These are phyloP conservation scores for Sceloporus tristichus DNA, from an alignment of 2,113 vertebrate species.

Conservation along the genomic window DNA sequence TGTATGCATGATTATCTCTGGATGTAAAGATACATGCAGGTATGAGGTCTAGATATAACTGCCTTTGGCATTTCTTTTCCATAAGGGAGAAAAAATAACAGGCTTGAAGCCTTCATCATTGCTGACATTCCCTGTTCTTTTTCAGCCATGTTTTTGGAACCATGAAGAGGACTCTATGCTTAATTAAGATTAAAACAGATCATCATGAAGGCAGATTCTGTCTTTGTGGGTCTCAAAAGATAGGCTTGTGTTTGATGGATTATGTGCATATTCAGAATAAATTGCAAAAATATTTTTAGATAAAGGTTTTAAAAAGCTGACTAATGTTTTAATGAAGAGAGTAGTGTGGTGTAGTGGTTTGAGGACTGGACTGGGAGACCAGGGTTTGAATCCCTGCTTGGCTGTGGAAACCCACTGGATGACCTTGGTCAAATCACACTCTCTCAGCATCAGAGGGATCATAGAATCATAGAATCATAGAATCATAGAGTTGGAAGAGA, in stretches of 20 bases:
- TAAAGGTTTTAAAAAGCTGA: neutral
- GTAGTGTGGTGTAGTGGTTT: too few relatives aligned
- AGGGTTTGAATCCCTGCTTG: too few relatives aligned
- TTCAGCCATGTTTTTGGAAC: neutral
- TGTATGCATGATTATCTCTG: neutral
- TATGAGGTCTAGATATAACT: neutral
- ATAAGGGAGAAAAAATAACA: neutral
- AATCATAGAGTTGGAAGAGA: too few relatives aligned
- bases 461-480: too few relatives aligned
- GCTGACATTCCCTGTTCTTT: neutral
- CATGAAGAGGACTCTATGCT: neutral
- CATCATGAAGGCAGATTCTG: neutral
- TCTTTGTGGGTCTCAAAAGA: neutral
- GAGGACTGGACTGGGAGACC: too few relatives aligned
- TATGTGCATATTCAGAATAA: neutral
- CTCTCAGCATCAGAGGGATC: too few relatives aligned
- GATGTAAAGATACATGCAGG: neutral
- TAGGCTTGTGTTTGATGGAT: neutral
- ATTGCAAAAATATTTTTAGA: neutral
- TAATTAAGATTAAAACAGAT: neutral
- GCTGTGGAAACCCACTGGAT: too few relatives aligned
- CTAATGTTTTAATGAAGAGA: neutral
- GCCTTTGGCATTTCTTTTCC: neutral
- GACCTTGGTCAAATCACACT: too few relatives aligned
- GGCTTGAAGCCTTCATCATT: neutral